phyloP scores from a whole-genome alignment of 2,797 vertebrate species.

The Falco novaeseelandiae region DNA sequence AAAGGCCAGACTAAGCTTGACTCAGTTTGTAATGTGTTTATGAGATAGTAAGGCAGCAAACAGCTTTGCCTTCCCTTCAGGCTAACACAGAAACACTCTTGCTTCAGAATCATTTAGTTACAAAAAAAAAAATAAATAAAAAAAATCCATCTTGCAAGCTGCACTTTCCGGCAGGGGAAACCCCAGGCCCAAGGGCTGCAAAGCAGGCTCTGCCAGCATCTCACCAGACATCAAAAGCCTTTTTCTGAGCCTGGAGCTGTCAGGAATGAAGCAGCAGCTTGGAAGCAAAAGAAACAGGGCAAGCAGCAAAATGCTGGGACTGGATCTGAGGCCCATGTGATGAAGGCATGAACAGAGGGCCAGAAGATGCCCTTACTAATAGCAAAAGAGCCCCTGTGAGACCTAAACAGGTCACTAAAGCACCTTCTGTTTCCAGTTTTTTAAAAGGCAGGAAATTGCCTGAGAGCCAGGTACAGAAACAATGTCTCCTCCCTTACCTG shows the following conservation, averaged over 20 bases:
- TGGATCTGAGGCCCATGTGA: neutral
- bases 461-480: neutral
- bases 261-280: neutral
- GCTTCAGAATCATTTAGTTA: neutral
- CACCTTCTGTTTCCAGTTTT: neutral
- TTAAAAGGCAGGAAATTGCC: neutral
- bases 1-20: neutral
- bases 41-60: neutral
- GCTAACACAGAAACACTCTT: constrained; percentile 3
- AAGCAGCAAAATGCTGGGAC: neutral
- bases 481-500: neutral
- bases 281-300: neutral
- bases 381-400: neutral
- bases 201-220: constrained; percentile 13
- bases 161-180: constrained; percentile 10
- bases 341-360: neutral
- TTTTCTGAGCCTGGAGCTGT: neutral
- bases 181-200: neutral
- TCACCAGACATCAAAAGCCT: constrained; percentile 37
- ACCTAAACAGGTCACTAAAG: neutral
- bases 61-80: constrained; percentile 27
- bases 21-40: neutral
- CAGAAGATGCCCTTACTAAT: neutral
- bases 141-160: neutral
- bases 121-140: neutral